Evolutionary conservation across 1,140 invertebrate genomes (phyloP).

Genomic region (Pseudachorutes palmiensis): DNA sequence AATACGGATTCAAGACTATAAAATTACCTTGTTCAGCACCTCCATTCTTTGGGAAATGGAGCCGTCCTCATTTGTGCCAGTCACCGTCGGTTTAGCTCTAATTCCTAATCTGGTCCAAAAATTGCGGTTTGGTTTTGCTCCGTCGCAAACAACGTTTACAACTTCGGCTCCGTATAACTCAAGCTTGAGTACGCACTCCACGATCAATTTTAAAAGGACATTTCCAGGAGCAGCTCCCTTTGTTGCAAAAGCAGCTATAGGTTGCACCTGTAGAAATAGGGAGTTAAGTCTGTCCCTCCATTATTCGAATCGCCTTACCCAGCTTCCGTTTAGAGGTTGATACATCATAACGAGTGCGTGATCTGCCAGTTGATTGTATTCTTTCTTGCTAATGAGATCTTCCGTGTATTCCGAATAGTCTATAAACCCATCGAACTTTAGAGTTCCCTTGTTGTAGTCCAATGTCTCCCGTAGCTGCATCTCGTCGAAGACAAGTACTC

Average conservation of each 20-base stretch:
- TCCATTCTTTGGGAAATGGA: no score
- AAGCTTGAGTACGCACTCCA: not conserved
- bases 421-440: constrained; percentile 12
- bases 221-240: not conserved
- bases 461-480: constrained; percentile 11
- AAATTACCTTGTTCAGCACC: constrained; percentile 5
- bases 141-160: constrained; percentile 3
- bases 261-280: constrained; percentile 10
- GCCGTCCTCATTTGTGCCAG: no score
- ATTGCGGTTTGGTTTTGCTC: constrained; percentile 9
- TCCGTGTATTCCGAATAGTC: constrained; percentile 10
- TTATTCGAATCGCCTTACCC: not conserved
- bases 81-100: not conserved
- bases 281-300: not conserved
- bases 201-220: not conserved
- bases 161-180: not conserved
- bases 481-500: constrained; percentile 12
- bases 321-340: constrained; percentile 7
- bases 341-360: constrained; percentile 14
- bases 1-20: no score
- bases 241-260: constrained; percentile 17
- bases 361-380: constrained; percentile 11
- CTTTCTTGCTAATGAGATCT: not conserved
- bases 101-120: constrained; percentile 9
- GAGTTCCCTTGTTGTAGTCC: constrained; percentile 5